Base-by-base conservation (phyloP, 2,888 invertebrate species). In the Phortica okadai region DNA sequence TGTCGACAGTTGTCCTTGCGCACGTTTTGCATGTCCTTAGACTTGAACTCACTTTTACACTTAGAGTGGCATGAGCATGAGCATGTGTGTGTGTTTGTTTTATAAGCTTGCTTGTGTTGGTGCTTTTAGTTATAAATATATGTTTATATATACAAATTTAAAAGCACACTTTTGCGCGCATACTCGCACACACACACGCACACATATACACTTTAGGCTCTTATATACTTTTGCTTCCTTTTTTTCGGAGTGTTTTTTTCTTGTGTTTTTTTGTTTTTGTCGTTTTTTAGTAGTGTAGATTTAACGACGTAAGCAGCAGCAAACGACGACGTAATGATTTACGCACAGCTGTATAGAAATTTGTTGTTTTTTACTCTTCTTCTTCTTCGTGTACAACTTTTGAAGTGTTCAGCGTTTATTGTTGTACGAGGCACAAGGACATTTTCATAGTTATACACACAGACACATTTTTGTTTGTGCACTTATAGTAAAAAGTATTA, bases 291-390 rank as follows among this genome's bases (percentile, higher is more conserved):
- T 72, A 44, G 41, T 77, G 64, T 77, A 73, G 69, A 58, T 67
- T 77, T 67, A 72, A 78, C 80, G 85, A 84, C 80, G 83, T 84
- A 81, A 88, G 82, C 75, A 69, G 76, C 16, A 66, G 41, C 45
- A 54, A 79, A 80, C 81, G 79, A 76, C 83, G 84, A 86, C 87
- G 88, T 85, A 88, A 87, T 83, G 80, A 81, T 78, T 84, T 86
- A 87, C 86, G 84, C 87, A 87, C 86, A 56, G 70, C 80, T 80
- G 79, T 79, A 69, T 78, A 69, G 80, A 56, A 76, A 67, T 79
- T 76, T 76, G 44, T 59, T 25, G 4, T n/a, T 62, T n/a, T 62
- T 77, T 16, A 21, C 21, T 21, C 21, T 21, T 21, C 21, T 70
- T 45, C 75, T 44, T 74, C 73, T 76, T 70, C 6, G 58, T 59